Evolutionary conservation across 2,888 invertebrate genomes (phyloP), one percentile per base, ranked within the genome.

Genomic region (Andrena praecox): DNA sequence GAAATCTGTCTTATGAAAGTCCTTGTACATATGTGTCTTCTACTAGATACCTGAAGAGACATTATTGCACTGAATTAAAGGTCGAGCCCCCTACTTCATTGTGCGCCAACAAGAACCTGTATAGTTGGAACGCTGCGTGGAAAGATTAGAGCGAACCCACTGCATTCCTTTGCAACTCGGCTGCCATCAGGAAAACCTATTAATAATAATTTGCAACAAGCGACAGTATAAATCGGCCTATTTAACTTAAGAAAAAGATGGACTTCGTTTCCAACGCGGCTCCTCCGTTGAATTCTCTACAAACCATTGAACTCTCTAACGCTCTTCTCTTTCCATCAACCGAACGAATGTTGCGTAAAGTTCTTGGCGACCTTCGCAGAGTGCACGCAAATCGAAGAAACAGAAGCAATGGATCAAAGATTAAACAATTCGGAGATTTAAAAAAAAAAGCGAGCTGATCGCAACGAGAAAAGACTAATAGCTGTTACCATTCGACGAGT

Each of bases 41-140:
- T 87, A 86, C 86, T 87, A 82, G 87, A 80, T 89, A 87, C 67
- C 77, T 82, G 82, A 85, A 83, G 83, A 77, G 84, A 85, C 87
- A 89, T 89, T 89, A 88, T 90, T 90, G 89, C 87, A 85, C 90
- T 91, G 87, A 92, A 93, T 93, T 91, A 89, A 91, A 89, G 91
- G 91, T 91, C 85, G 91, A 93, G 91, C 90, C 91, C 91, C 89
- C 91, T 88, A 84, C 86, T 89, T 89, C 90, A 92, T 91, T 91
- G 91, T 93, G 91, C 92, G 93, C 93, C 92, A 93, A 92, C 92
- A 93, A 93, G 93, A 93, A 86, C 90, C 91, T 89, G 87, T 88
- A 84, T 63, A 83, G 54, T 82, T 59, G 67, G 68, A 75, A 85
- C 52, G 81, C 77, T 68, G 66, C 60, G 71, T 68, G 82, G 76